Conservation (phyloP, 2,888 invertebrate genomes). For the Tenthredo mesomela region DNA sequence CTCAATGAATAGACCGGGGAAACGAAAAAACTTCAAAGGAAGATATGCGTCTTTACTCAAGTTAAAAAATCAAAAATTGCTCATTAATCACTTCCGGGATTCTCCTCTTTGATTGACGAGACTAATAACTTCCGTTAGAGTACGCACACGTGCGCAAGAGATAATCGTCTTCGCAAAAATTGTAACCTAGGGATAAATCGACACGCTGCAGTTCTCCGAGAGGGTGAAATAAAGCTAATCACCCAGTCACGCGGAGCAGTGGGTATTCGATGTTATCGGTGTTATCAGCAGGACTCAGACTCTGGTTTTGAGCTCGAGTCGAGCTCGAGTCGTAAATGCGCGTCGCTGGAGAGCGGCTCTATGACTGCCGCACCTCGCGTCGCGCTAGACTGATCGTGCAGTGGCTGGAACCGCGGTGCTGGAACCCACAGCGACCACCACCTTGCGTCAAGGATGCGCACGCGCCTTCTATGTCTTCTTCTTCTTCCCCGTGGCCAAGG, state of each 20-base stretch:
- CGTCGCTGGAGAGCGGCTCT: constrained; percentile 34
- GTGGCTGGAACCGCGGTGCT: constrained; percentile 37
- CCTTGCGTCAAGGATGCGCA: constrained; percentile 34
- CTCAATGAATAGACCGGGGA: background rate
- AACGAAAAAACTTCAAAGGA: background rate
- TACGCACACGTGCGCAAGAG: background rate
- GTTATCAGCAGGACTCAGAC: background rate
- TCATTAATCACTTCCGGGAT: background rate
- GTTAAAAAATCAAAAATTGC: background rate
- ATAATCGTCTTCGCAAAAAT: background rate
- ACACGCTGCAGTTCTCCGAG: background rate
- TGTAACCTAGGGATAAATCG: background rate
- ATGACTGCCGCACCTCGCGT: constrained; percentile 37
- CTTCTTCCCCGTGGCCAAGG: constrained; percentile 7
- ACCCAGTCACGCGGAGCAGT: background rate
- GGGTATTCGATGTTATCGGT: background rate
- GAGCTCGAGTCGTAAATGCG: constrained; percentile 1
- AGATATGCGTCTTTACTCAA: background rate
- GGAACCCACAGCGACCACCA: constrained; percentile 30
- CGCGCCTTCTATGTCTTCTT: background rate
- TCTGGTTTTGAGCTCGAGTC: background rate
- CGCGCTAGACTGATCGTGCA: constrained; percentile 41
- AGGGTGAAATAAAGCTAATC: background rate
- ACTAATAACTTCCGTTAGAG: background rate
- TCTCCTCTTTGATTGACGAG: background rate